Evolutionary conservation across 2,113 vertebrate species (phyloP).

Genomic region (Sitta europaea): DNA sequence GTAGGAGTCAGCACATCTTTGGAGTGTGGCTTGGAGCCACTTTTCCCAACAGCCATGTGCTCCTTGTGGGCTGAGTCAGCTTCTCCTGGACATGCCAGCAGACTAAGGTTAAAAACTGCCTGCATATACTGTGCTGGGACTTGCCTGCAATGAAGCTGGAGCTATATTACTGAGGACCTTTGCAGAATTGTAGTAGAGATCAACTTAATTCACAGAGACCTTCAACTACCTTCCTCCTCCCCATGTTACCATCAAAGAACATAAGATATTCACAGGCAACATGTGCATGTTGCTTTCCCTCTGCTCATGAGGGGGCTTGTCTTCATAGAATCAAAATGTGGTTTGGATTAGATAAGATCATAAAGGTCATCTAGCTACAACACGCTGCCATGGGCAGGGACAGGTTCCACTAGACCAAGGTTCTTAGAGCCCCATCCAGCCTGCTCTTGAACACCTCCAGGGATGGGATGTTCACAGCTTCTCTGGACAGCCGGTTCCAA

Average conservation of each 20-base stretch:
- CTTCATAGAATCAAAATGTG: background rate
- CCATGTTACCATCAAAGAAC: background rate
- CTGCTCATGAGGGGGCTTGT: background rate
- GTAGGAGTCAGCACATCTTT: background rate
- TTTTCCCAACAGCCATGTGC: background rate
- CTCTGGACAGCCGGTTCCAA: background rate
- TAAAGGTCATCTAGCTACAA: background rate
- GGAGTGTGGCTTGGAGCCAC: background rate
- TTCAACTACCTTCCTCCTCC: background rate
- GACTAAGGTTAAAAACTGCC: background rate
- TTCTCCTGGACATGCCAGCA: background rate
- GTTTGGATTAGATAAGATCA: background rate
- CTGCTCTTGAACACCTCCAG: background rate
- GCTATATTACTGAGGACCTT: background rate
- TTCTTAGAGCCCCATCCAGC: background rate
- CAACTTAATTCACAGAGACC: background rate
- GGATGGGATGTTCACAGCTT: background rate
- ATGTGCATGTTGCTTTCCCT: background rate
- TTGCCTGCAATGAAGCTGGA: background rate
- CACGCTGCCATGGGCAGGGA: background rate
- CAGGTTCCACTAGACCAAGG: background rate
- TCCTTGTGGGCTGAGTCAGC: background rate
- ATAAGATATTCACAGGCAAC: background rate
- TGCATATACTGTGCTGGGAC: background rate
- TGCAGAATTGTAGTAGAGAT: background rate